A percentile compares a stretch with the other conserved stretches of the same genome.
Conservation (phyloP, 2,797 vertebrate genomes). For the Kryptopterus vitreolus region DNA sequence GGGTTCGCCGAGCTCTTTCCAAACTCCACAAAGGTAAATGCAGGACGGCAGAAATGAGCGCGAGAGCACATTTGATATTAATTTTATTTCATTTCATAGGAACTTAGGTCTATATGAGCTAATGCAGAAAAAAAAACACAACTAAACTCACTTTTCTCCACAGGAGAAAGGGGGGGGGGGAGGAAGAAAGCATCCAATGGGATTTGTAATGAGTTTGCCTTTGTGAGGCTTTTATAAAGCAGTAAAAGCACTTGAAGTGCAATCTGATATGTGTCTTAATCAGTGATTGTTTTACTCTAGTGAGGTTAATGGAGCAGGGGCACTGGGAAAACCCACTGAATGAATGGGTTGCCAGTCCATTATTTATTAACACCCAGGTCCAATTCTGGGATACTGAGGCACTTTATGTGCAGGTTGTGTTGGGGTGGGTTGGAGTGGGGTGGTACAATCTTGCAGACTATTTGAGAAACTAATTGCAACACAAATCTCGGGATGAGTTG, state of each 20-base stretch:
- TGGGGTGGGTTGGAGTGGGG: too few relatives aligned
- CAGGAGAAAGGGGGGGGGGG: too few relatives aligned
- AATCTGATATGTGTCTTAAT: neutral
- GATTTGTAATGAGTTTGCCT: neutral
- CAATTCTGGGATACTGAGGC: neutral
- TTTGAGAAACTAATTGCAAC: neutral
- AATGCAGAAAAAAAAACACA: neutral
- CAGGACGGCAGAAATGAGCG: neutral
- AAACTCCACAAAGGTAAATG: slow-evolving; percentile 6
- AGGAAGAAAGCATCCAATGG: too few relatives aligned
- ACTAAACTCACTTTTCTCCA: neutral
- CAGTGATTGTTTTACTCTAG: neutral
- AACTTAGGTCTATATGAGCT: neutral
- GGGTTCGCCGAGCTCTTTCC: neutral
- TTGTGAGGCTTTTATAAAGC: neutral
- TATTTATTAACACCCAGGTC: neutral
- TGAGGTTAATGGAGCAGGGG: neutral
- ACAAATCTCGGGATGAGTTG: neutral
- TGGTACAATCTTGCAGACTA: neutral
- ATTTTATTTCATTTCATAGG: neutral
- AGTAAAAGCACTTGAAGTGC: neutral
- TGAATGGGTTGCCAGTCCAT: neutral
- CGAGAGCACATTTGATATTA: neutral
- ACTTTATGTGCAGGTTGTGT: too few relatives aligned
- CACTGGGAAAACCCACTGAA: too few relatives aligned